Percentiles rank a stretch among this genome's conserved stretches.
phyloP scores from a whole-genome alignment of 2,888 invertebrate species.

The Mycalesis mineus region DNA sequence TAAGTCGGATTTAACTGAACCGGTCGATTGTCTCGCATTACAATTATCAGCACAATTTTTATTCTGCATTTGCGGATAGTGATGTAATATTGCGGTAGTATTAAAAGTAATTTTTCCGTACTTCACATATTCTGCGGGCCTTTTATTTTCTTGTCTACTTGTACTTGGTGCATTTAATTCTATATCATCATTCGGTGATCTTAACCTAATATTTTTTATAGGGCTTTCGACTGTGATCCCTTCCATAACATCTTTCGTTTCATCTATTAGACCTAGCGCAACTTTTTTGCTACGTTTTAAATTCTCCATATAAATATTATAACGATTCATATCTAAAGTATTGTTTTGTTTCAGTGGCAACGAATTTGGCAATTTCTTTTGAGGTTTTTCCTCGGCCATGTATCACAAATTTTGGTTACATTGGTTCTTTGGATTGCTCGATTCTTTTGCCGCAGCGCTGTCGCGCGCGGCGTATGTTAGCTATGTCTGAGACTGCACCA shows the following conservation, averaged over 20 bases:
- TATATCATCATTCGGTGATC: slow-evolving; percentile 42
- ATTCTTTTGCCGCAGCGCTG: slow-evolving; percentile 60
- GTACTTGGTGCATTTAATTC: slow-evolving; percentile 57
- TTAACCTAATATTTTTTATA: slow-evolving; percentile 39
- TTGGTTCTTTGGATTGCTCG: slow-evolving; percentile 45
- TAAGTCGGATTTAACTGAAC: slow-evolving; percentile 54
- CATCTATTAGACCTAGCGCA: slow-evolving; percentile 63
- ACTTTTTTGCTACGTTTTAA: slow-evolving; percentile 59
- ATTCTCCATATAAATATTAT: slow-evolving; percentile 69
- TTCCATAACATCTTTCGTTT: slow-evolving; percentile 58
- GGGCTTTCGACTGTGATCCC: slow-evolving; percentile 41
- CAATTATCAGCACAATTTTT: slow-evolving; percentile 37
- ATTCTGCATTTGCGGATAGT: slow-evolving; percentile 62
- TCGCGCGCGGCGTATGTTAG: slow-evolving; percentile 76
- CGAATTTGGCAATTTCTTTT: slow-evolving; percentile 65
- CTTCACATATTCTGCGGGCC: slow-evolving; percentile 60
- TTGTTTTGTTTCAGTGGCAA: slow-evolving; percentile 69
- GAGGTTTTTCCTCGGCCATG: slow-evolving; percentile 61
- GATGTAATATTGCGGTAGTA: slow-evolving; percentile 69
- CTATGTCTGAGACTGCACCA: slow-evolving; percentile 85
- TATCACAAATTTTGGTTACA: slow-evolving; percentile 69
- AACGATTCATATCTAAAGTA: slow-evolving; percentile 66
- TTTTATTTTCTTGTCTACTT: slow-evolving; percentile 47
- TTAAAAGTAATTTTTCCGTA: slow-evolving; percentile 71
- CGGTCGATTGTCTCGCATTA: slow-evolving; percentile 27